phyloP scores from a whole-genome alignment of 2,113 vertebrate species.

The Hemicordylus capensis region DNA sequence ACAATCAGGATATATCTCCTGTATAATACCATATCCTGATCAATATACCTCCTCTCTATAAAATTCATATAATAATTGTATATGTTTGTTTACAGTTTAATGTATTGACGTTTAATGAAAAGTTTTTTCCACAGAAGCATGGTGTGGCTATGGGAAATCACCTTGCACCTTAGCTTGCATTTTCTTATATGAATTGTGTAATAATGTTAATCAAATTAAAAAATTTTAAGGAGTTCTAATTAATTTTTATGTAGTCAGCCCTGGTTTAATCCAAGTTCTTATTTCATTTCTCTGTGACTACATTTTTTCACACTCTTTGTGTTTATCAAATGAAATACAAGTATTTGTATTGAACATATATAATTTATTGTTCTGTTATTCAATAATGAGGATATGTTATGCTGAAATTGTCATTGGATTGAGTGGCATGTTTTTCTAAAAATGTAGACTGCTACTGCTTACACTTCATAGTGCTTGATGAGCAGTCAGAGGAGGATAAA shows the following conservation, averaged over 20 bases:
- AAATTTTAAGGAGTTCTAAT: conserved; percentile 30
- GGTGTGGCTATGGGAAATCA: too few species aligned
- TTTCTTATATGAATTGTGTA: too few species aligned
- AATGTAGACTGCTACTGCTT: background rate
- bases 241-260: conserved; percentile 18
- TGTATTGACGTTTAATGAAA: too few species aligned
- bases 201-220: background rate
- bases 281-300: background rate
- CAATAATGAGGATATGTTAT: background rate
- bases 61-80: too few species aligned
- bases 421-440: background rate
- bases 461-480: background rate
- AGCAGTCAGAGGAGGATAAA: background rate
- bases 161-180: too few species aligned
- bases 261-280: conserved; percentile 36
- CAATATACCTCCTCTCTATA: too few species aligned
- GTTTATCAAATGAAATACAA: conserved; percentile 6
- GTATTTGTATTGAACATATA: conserved; percentile 7
- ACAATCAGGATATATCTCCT: too few species aligned
- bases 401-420: conserved; percentile 14
- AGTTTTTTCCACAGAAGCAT: too few species aligned
- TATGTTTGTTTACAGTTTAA: too few species aligned
- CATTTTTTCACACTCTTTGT: conserved; percentile 9
- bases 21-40: too few species aligned
- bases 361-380: background rate